Base-by-base conservation (phyloP, 1,140 invertebrate genomes). In the Chrysoperla carnea region DNA sequence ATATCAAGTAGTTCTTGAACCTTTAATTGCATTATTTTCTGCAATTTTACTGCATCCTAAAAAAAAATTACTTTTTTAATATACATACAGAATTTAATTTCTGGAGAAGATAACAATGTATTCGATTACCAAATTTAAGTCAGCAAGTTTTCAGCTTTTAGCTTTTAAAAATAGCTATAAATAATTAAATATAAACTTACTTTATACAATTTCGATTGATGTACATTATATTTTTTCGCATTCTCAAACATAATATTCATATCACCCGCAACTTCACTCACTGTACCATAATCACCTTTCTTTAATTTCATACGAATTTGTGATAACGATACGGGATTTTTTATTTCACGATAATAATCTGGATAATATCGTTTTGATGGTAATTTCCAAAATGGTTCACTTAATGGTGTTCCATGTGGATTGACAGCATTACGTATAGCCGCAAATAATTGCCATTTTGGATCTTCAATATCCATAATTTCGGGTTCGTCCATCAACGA, bases 161-260 rank as follows among this genome's bases (percentile, higher is more conserved):
- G n/a, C n/a, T n/a, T n/a, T n/a, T n/a, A n/a, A n/a, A n/a, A n/a
- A n/a, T n/a, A n/a, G n/a, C n/a, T n/a, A n/a, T n/a, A n/a, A n/a
- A n/a, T n/a, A n/a, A 23, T 23, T 23, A 23, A 23, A 23, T 2
- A 3, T n/a, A 13, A 46, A 43, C 48, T 55, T 63, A 77, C 81
- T 62, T 85, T 86, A 52, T 92, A 95, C 23, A 96, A 66, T 52
- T 78, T 75, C 4, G 88, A 91, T 40, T 84, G 83, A 35, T 84
- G 79, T 40, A 84, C 64, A 59, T 97, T 97, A 60, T 95, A 98
- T 50, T 82, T 80, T 58, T 91, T 92, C 6, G 93, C 92, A 69
- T 97, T 98, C 58, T 96, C 86, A 69, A 98, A 94, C 81, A 99
- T 93, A n/a, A 95, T 76, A 59, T 93, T 93, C 68, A 98, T 75